A percentile compares a stretch with the other conserved stretches of the same genome.
Conservation (phyloP, 2,113 vertebrate species). For the Sardina pilchardus region DNA sequence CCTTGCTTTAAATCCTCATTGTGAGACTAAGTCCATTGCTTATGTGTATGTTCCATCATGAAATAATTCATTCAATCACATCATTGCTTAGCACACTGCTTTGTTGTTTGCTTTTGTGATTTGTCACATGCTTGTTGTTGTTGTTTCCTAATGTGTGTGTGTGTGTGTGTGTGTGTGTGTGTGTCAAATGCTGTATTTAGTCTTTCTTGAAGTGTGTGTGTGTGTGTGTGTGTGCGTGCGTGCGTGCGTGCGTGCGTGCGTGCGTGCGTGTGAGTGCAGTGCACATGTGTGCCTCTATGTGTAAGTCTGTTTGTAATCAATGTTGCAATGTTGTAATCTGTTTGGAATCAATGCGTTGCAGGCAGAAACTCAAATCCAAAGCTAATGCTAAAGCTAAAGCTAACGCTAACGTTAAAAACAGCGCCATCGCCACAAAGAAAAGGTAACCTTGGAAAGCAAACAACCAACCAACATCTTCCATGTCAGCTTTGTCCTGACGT, state of each 20-base stretch:
- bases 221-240: conserved; percentile 11
- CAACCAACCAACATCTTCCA: neutral
- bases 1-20: neutral
- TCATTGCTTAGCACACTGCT: neutral
- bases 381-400: conserved; percentile 77
- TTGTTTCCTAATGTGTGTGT: neutral
- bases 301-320: conserved; percentile 55
- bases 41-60: neutral
- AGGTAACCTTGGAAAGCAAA: conserved; percentile 77
- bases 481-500: neutral
- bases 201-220: neutral
- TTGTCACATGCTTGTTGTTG: neutral
- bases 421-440: conserved; percentile 71
- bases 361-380: conserved; percentile 77
- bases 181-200: no score
- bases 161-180: neutral
- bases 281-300: conserved; percentile 14
- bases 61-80: neutral
- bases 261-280: conserved; percentile 14
- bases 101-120: neutral
- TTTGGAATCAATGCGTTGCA: conserved; percentile 78
- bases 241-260: conserved; percentile 17
- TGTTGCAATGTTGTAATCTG: conserved; percentile 68
- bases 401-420: conserved; percentile 76
- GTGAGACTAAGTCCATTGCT: neutral